A percentile compares a stretch with the other conserved stretches of the same genome.
Evolutionary conservation across 2,113 vertebrate species (phyloP).

Genomic region (Cisticola juncidis): DNA sequence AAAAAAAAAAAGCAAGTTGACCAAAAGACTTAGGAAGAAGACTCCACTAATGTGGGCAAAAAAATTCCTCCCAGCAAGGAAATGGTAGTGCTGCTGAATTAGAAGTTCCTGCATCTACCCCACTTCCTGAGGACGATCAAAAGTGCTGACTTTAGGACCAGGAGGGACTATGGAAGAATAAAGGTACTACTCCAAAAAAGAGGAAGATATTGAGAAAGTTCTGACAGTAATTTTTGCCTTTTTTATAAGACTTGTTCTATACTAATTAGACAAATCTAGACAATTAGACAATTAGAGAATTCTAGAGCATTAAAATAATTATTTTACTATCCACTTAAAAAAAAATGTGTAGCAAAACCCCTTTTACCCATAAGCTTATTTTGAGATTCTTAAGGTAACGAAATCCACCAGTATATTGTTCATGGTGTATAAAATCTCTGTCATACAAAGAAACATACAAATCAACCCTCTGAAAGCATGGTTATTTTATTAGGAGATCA

Average conservation of each 20-base stretch:
- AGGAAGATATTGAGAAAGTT: not conserved
- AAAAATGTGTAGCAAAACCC: not conserved
- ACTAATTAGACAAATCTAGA: not conserved
- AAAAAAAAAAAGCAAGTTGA: not conserved
- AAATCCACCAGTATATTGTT: not conserved
- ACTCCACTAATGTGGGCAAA: not conserved
- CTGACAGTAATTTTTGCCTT: not conserved
- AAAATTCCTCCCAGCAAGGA: not conserved
- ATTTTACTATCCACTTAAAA: not conserved
- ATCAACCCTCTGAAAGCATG: not conserved
- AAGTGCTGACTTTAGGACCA: not conserved
- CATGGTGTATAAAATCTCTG: not conserved
- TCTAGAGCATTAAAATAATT: not conserved
- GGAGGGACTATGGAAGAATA: not conserved
- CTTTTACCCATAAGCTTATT: not conserved
- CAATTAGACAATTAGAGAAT: not conserved
- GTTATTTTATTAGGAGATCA: not conserved
- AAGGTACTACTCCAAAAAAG: not conserved
- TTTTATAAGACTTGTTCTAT: not conserved
- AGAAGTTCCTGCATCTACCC: not conserved
- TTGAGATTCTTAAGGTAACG: not conserved
- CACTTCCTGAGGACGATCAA: not conserved
- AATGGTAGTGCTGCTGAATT: not conserved
- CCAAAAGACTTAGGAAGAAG: not conserved
- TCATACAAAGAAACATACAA: not conserved